Conservation (phyloP, 2,113 vertebrate species). For the Psittacus erithacus region DNA sequence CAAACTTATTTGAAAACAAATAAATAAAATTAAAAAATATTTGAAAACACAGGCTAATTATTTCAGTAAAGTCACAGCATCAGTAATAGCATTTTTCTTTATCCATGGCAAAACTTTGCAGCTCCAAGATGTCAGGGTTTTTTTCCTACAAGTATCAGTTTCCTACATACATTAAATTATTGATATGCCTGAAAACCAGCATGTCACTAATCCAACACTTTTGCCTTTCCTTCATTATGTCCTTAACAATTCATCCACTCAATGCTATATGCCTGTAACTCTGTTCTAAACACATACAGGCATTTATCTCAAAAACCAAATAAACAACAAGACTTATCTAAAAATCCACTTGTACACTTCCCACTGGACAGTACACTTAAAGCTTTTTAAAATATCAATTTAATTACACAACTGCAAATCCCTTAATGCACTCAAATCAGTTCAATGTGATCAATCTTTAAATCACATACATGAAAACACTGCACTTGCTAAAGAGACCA, state of each 20-base stretch:
- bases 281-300: not conserved
- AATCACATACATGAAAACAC: not conserved
- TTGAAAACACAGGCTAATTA: not conserved
- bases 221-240: not conserved
- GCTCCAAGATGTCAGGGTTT: fast-evolving
- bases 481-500: not conserved
- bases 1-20: not conserved
- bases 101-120: not conserved
- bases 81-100: not conserved
- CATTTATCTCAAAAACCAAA: not conserved
- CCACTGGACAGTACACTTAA: not conserved
- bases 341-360: not conserved
- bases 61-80: not conserved
- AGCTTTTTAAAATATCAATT: conserved; percentile 22
- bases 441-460: conserved; percentile 7
- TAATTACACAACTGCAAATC: conserved; percentile 10
- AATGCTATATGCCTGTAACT: not conserved
- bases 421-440: not conserved
- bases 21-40: not conserved
- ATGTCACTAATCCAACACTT: not conserved
- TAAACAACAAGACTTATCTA: not conserved
- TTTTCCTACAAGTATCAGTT: not conserved
- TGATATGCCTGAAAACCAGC: not conserved
- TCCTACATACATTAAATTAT: not conserved
- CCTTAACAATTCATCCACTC: not conserved